phyloP scores from a whole-genome alignment of 2,113 vertebrate species.

The Hyla sarda region DNA sequence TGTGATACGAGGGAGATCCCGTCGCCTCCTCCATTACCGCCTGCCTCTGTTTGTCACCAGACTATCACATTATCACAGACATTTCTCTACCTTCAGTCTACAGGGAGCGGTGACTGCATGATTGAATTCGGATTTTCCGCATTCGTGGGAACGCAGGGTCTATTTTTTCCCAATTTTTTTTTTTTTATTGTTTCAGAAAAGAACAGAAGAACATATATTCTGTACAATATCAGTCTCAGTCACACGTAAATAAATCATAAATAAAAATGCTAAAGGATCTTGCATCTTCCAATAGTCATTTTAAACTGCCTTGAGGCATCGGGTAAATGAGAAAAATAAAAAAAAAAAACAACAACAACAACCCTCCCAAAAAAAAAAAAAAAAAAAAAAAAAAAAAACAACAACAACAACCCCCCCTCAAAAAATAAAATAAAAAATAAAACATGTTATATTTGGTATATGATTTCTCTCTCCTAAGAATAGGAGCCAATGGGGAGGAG shows the following conservation, averaged over 20 bases:
- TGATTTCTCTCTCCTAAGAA: too few species aligned
- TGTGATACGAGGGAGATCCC: not conserved
- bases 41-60: not conserved
- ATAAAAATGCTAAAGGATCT: too few species aligned
- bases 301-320: too few species aligned
- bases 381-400: too few species aligned
- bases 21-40: not conserved
- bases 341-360: not conserved
- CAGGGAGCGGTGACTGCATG: not conserved
- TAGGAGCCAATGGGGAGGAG: too few species aligned
- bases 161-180: not conserved
- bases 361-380: too few species aligned
- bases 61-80: constrained; percentile 1
- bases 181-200: not conserved
- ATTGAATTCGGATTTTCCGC: not conserved
- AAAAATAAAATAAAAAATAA: too few species aligned
- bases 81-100: not conserved
- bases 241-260: not conserved
- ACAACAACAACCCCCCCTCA: too few species aligned
- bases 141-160: not conserved
- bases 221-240: not conserved
- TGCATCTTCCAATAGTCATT: too few species aligned
- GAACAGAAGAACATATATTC: not conserved
- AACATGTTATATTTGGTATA: too few species aligned
- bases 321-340: not conserved